A percentile compares a stretch with the other conserved stretches of the same genome.
These are phyloP conservation scores for Catharus ustulatus DNA, from an alignment of 2,797 vertebrate species.

Conservation along the genomic window DNA sequence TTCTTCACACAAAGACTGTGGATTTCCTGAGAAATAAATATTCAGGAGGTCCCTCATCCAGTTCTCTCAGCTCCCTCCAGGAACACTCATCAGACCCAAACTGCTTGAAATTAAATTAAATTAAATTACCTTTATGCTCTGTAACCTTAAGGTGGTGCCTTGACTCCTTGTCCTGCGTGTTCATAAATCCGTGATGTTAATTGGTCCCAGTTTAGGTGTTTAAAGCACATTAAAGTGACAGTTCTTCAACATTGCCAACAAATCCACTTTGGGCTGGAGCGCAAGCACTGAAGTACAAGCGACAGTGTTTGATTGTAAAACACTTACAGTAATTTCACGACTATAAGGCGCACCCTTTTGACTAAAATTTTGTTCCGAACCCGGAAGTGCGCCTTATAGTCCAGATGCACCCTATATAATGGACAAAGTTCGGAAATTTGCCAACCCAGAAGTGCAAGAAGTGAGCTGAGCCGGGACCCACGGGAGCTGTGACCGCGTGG, in stretches of 20 bases:
- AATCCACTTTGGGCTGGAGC: background rate
- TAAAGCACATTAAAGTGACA: background rate
- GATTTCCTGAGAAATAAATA: background rate
- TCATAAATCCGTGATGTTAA: background rate
- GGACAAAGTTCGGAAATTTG: no score
- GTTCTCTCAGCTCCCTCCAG: background rate
- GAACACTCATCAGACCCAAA: background rate
- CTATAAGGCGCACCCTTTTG: no score
- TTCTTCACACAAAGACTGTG: accelerated
- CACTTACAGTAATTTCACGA: no score
- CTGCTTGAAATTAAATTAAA: background rate
- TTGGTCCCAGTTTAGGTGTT: background rate
- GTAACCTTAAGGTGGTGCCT: background rate
- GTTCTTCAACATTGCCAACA: background rate
- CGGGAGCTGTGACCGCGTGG: no score
- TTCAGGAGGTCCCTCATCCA: background rate
- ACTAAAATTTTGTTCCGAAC: no score
- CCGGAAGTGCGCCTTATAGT: no score
- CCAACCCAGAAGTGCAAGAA: no score
- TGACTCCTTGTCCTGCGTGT: background rate
- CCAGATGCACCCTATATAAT: no score
- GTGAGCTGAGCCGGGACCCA: no score
- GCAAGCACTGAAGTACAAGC: background rate
- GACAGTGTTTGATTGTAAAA: background rate
- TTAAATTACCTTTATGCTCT: background rate